phyloP scores from a whole-genome alignment of 2,113 vertebrate genomes.

The Rhineura floridana region DNA sequence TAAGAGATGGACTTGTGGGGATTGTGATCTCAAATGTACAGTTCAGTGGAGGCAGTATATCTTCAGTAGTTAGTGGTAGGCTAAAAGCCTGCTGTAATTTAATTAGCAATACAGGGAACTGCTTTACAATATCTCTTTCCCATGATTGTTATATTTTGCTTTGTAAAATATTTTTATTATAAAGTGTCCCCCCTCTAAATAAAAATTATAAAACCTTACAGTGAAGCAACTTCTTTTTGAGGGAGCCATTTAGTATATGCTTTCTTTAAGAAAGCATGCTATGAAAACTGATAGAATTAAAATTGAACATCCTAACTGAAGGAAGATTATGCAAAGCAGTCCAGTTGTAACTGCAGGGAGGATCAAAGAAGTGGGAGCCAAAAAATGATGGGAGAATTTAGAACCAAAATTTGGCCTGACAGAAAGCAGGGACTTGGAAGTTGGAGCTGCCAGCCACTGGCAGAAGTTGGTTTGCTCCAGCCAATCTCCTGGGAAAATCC shows the following conservation, averaged over 20 bases:
- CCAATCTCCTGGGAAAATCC: background rate
- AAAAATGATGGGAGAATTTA: background rate
- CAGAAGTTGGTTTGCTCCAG: background rate
- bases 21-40: slow-evolving; percentile 43
- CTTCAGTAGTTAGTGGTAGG: slow-evolving; percentile 40
- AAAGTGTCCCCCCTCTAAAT: background rate
- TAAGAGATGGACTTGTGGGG: slow-evolving; percentile 37
- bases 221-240: background rate
- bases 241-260: background rate
- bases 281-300: background rate
- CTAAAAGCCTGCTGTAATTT: slow-evolving; percentile 46
- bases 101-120: slow-evolving; percentile 23
- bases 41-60: background rate
- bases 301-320: background rate
- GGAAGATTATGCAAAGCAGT: rapidly evolving
- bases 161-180: background rate
- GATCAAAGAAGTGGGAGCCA: background rate
- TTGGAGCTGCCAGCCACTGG: background rate
- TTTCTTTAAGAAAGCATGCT: background rate
- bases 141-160: slow-evolving; percentile 47
- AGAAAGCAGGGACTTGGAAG: background rate
- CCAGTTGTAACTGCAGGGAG: background rate
- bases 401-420: background rate
- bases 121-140: slow-evolving; percentile 39
- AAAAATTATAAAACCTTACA: slow-evolving; percentile 26